Evolutionary conservation across 2,113 vertebrate species (phyloP), one percentile per base, ranked within the genome.

Genomic region (Tupaia tana): DNA sequence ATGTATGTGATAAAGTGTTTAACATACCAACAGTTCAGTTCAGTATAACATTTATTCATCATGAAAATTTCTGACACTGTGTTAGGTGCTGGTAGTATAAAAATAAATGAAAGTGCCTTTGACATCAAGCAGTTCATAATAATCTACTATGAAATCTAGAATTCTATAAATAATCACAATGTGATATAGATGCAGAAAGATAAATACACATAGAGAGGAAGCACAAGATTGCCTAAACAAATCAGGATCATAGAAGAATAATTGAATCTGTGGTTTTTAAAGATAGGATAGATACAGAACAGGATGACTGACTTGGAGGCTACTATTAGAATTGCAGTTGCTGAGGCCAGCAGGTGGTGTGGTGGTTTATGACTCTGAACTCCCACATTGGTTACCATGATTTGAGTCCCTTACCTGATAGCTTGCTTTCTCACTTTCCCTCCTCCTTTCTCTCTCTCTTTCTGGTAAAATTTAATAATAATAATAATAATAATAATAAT

Each of bases 61-160:
- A 27, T 85, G 69, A 91, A 95, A 97, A 18, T 54, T 74, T 34
- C 18, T 86, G 78, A 6, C 59, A 88, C 58, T 83, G 7, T 93
- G 80, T 58, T 75, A 80, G 61, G 20, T 13, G 64, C 20, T 70
- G 13, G n/a, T 27, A 90, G 70, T 92, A 90, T 83, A 61, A 78
- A 96, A 92, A 73, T 88, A 88, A 89, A 59, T 61, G 11, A 52
- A 81, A 84, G 67, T 43, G 6, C n/a, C 24, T 34, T 22, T 93
- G 59, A 67, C 25, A 79, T 81, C 66, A 81, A 75, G 73, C 66
- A 75, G 10, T 77, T 77, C 31, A 81, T 85, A 96, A 89, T 91
- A 96, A 89, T 91, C 59, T 85, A 94, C 81, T 78, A 54, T 75
- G 73, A 95, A 90, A 81, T 31, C 71, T 59, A 87, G 8, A 74